phyloP scores from a whole-genome alignment of 1,140 invertebrate species.

The Dreissena rostriformis region DNA sequence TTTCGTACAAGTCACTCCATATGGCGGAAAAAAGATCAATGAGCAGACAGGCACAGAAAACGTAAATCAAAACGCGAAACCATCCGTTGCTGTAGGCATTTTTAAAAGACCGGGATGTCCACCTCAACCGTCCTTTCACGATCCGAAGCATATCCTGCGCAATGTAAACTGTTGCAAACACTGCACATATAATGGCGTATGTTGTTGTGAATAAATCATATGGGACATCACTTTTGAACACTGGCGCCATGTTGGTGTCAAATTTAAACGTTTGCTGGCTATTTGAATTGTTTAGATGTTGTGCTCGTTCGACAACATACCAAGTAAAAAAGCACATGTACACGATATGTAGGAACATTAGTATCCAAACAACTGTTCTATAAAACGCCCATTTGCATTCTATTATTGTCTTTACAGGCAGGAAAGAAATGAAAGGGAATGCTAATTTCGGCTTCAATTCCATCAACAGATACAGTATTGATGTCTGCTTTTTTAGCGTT shows the following conservation, averaged over 20 bases:
- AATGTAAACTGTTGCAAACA: conserved; percentile 47
- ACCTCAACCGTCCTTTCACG: conserved; percentile 13
- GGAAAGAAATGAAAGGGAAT: conserved; percentile 53
- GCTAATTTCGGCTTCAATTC: conserved; percentile 38
- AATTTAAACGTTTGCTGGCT: not conserved
- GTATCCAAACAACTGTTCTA: conserved; percentile 33
- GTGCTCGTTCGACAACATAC: conserved; percentile 39
- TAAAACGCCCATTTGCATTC: conserved; percentile 59
- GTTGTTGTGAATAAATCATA: conserved; percentile 3
- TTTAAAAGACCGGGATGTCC: conserved; percentile 2
- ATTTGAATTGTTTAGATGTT: not conserved
- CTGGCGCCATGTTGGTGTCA: not conserved
- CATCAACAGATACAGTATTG: conserved; percentile 59
- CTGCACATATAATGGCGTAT: conserved; percentile 40
- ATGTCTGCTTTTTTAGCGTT: not conserved
- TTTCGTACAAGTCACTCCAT: not conserved
- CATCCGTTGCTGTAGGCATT: conserved; percentile 35
- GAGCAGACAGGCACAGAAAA: conserved; percentile 60
- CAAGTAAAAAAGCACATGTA: conserved; percentile 53
- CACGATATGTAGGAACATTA: conserved; percentile 52
- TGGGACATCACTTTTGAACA: conserved; percentile 2
- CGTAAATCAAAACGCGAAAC: conserved; percentile 56
- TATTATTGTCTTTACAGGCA: conserved; percentile 54
- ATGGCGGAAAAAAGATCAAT: conserved; percentile 54
- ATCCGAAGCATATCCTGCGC: conserved; percentile 12